A percentile compares a stretch with the other conserved stretches of the same genome.
phyloP scores from a whole-genome alignment of 2,113 vertebrate species.

The Myrmecophaga tridactyla region DNA sequence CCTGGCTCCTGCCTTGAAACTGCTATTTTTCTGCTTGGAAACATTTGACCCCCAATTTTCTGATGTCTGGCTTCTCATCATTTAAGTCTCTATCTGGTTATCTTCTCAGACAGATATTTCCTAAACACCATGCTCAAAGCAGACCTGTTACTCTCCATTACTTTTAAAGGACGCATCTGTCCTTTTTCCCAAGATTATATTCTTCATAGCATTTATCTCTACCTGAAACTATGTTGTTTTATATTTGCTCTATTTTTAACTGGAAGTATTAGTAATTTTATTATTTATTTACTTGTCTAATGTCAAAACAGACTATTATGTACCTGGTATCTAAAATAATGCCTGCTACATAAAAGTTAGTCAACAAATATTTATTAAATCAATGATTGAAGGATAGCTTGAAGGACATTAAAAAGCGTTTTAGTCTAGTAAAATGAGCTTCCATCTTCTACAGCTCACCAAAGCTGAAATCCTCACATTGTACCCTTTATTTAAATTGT shows the following conservation, averaged over 20 bases:
- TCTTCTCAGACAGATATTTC: not conserved
- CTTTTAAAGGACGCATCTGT: not conserved
- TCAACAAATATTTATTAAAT: not conserved
- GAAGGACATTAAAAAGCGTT: not conserved
- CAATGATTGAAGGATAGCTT: not conserved
- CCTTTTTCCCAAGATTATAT: not conserved
- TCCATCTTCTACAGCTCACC: not conserved
- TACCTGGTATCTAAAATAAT: not conserved
- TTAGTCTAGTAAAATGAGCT: not conserved
- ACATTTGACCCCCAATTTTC: not conserved
- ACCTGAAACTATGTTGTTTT: constrained; percentile 15
- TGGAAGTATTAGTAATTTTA: not conserved
- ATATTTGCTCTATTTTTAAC: not conserved
- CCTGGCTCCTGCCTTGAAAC: not conserved
- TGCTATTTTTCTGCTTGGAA: not conserved
- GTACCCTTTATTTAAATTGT: not conserved
- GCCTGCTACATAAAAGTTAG: not conserved
- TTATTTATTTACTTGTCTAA: not conserved
- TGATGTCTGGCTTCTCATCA: not conserved
- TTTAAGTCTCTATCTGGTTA: not conserved
- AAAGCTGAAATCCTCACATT: not conserved
- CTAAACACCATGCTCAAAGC: not conserved
- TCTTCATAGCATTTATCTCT: not conserved
- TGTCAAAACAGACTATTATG: not conserved
- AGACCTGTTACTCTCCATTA: not conserved